Evolutionary conservation across 1,140 invertebrate species (phyloP).

Genomic region (Aphaenogaster ashmeadi): DNA sequence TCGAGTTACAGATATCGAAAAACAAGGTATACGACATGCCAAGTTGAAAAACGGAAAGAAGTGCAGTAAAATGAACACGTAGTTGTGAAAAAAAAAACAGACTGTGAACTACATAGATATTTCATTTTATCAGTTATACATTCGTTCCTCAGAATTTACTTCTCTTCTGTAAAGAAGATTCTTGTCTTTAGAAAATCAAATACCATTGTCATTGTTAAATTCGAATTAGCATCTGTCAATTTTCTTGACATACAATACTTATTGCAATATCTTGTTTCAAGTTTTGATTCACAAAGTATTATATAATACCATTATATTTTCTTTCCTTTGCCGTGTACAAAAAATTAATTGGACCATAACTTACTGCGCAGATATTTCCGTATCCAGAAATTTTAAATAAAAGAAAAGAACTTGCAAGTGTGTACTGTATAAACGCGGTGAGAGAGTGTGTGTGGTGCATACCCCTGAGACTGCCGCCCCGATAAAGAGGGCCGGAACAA

Average conservation of each 20-base stretch:
- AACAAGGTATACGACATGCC: conserved; percentile 66
- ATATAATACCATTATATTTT: too few relatives aligned
- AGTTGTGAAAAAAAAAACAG: conserved; percentile 20
- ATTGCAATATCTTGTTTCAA: not conserved
- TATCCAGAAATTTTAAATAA: not conserved
- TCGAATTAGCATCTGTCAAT: not conserved
- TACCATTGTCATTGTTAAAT: not conserved
- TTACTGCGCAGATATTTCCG: not conserved
- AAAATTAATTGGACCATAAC: not conserved
- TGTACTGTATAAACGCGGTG: conserved; percentile 69
- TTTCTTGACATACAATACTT: not conserved
- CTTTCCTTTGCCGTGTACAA: not conserved
- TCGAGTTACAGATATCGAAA: conserved; percentile 54
- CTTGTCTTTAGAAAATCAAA: not conserved
- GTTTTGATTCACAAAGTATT: not conserved
- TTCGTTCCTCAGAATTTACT: not conserved
- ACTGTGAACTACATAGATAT: conserved; percentile 7
- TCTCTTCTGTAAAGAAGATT: not conserved
- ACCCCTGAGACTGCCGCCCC: conserved; percentile 87
- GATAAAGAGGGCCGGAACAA: conserved; percentile 85
- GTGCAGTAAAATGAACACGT: conserved; percentile 49
- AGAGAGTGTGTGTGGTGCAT: conserved; percentile 84
- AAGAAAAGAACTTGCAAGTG: conserved; percentile 30
- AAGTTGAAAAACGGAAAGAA: conserved; percentile 45
- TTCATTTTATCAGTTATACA: not conserved